These are phyloP conservation scores for Pedicia rivosa DNA, from an alignment of 2,888 invertebrate genomes.

Conservation along the genomic window DNA sequence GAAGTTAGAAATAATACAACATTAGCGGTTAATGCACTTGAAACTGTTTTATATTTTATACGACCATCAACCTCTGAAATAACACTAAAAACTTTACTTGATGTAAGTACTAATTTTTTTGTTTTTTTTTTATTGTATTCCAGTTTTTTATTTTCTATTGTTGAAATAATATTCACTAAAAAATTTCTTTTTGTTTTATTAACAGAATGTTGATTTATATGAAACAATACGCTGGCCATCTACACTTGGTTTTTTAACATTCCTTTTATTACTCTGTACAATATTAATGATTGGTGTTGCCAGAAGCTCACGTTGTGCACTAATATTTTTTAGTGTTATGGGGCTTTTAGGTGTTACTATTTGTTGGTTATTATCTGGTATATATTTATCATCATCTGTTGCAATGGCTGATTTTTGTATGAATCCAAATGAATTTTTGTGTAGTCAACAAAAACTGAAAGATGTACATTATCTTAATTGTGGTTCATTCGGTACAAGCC, in stretches of 20 bases:
- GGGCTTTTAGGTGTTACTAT: constrained; percentile 38
- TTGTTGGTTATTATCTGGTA: constrained; percentile 76
- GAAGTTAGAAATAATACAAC: constrained; percentile 57
- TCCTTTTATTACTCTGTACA: constrained; percentile 27
- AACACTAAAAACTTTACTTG: constrained; percentile 26
- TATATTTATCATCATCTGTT: constrained; percentile 72
- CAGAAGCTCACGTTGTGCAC: constrained; percentile 57
- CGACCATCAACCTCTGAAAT: constrained; percentile 21
- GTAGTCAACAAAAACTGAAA: constrained; percentile 29
- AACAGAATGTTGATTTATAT: constrained; percentile 26
- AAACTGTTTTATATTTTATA: constrained; percentile 31
- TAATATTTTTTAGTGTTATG: constrained; percentile 80
- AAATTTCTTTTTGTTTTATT: constrained; percentile 5
- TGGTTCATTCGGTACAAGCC: constrained; percentile 30
- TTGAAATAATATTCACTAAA: not conserved
- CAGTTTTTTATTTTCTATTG: not conserved
- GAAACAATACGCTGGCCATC: constrained; percentile 32
- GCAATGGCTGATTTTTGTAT: constrained; percentile 75
- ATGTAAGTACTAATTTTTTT: constrained; percentile 18
- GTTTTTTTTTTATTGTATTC: not conserved
- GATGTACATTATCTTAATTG: constrained; percentile 29
- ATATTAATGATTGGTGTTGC: constrained; percentile 31
- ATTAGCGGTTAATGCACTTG: constrained; percentile 40
- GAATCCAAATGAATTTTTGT: constrained; percentile 48
- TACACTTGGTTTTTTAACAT: constrained; percentile 29